phyloP scores from a whole-genome alignment of 2,797 vertebrate species.

The Eleutherodactylus coqui region DNA sequence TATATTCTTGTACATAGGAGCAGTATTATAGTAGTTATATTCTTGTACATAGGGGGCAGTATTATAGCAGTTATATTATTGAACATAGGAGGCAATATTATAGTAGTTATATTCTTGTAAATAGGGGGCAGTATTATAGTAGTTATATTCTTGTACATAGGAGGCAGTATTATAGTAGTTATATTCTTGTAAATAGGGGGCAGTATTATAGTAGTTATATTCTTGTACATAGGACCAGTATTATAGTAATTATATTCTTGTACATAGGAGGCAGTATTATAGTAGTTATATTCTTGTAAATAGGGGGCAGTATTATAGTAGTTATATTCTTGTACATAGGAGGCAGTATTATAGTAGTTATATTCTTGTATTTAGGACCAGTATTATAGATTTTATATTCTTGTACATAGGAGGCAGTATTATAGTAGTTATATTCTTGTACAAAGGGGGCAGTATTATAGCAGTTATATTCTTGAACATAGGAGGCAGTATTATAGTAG shows the following conservation, averaged over 20 bases:
- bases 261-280: constrained; percentile 1
- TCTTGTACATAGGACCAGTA: neutral
- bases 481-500: constrained; percentile 10
- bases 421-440: constrained; percentile 5
- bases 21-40: constrained; percentile 11
- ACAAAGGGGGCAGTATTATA: neutral
- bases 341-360: neutral
- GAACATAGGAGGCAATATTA: neutral
- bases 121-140: neutral
- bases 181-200: neutral
- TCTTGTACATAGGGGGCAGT: neutral
- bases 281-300: constrained; percentile 1
- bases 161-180: neutral
- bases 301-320: too few relatives aligned
- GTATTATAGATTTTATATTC: constrained; percentile 2
- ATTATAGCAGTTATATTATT: constrained; percentile 23
- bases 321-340: neutral
- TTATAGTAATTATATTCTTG: too few relatives aligned
- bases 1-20: neutral
- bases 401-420: neutral
- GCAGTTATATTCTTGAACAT: constrained; percentile 16
- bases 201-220: neutral
- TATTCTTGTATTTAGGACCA: neutral
- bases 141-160: neutral
- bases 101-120: constrained; percentile 19